Evolutionary conservation across 2,113 vertebrate species (phyloP), one percentile per base, ranked within the genome.

Genomic region (Nyctereutes procyonoides): DNA sequence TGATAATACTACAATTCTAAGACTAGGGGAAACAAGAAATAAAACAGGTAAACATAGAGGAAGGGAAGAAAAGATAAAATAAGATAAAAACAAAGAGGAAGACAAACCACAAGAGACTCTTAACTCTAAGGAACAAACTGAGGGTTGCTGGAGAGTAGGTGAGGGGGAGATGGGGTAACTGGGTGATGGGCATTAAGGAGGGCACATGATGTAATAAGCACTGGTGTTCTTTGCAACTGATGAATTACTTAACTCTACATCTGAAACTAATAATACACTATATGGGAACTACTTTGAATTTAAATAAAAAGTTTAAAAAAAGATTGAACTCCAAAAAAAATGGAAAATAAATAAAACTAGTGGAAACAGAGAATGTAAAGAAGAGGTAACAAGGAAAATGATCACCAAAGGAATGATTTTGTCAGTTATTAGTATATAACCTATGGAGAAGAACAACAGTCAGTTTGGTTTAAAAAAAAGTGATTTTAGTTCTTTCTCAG

Each of bases 381-480:
- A 96, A 91, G 5, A 85, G 5, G 32, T 38, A 69, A 38, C 26
- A 88, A 65, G 73, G 48, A 62, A 94, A 82, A 74, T 38, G 28
- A n/a, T n/a, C 74, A 85, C 16, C 3, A 48, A 56, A 35, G 10
- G 16, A 22, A 81, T 4, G 38, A 43, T 79, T 96, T 85, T 95
- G 51, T 19, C 28, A 67, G 16, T 85, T 63, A 32, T 69, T 80
- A 81, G 19, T 32, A 26, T 58, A 22, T 13, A 16, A 69, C 1
- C n/a, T 30, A 1, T 55, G 55, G 83, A 62, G 53, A 76, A 88
- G 43, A 81, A 85, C 43, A 43, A 69, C 2, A 95, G 38, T 4
- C 48, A 81, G 26, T 69, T 62, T 58, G 15, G 10, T 26, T 73
- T 86, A 62, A 62, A 62, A 62, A 62, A 67, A 67, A 4, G 51